A percentile compares a stretch with the other conserved stretches of the same genome.
Evolutionary conservation across 2,797 vertebrate genomes (phyloP).

Genomic region (Pangasius krempfi): DNA sequence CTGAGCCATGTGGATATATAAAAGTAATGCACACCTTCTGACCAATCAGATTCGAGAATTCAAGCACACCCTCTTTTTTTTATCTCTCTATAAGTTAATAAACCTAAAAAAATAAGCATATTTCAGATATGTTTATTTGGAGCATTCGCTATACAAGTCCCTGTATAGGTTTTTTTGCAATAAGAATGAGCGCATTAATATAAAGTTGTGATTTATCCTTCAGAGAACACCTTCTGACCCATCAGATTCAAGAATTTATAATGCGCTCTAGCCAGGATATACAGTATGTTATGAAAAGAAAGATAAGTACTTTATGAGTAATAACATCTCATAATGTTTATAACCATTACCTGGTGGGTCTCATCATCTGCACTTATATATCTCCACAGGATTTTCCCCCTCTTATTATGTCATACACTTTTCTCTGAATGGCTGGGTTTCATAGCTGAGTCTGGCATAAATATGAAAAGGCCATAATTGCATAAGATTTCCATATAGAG

Average conservation of each 20-base stretch:
- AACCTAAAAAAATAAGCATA: neutral
- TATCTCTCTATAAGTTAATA: neutral
- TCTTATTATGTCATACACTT: constrained; percentile 14
- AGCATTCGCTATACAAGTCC: neutral
- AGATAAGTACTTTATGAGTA: neutral
- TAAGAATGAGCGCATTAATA: neutral
- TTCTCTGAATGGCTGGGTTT: constrained; percentile 9
- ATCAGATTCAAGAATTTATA: neutral
- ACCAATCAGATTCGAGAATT: neutral
- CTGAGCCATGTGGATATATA: neutral
- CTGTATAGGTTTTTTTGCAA: no score
- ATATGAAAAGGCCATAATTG: constrained; percentile 36
- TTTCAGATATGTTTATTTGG: neutral
- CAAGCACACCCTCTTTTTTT: no score
- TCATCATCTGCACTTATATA: neutral
- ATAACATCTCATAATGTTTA: neutral
- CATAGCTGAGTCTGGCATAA: constrained; percentile 1
- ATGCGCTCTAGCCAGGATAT: neutral
- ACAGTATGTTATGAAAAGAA: neutral
- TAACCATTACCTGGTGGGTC: neutral
- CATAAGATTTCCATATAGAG: constrained; percentile 36
- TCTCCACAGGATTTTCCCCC: neutral
- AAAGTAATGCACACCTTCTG: neutral
- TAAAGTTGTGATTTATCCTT: neutral
- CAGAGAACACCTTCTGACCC: neutral